Evolutionary conservation across 2,797 vertebrate genomes (phyloP), one percentile per base, ranked within the genome.

Genomic region (Triplophysa bombifrons): DNA sequence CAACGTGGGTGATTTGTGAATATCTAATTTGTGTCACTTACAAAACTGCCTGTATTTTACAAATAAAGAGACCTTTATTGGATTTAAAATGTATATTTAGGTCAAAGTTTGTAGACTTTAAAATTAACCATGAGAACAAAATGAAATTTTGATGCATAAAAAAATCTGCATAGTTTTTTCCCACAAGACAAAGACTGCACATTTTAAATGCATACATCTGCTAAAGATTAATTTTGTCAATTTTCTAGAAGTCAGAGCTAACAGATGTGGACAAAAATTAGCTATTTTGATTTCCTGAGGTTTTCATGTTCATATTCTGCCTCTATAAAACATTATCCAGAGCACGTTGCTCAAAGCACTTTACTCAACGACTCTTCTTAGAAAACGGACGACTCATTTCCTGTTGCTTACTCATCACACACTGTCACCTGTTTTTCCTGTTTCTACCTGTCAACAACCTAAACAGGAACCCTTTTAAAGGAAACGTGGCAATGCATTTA

Each of bases 351-450:
- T 48, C 13, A 19, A 69, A 41, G 11, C 17, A 69, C 14, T 70
- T 48, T 61, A 61, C 25, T 60, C 19, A 22, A 50, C 75, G 60
- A 77, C 75, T 50, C 46, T 68, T 60, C 19, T 20, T 70, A 61
- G 55, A 34, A 77, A 41, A 34, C 14, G 1, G 55, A 25, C 44
- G 3, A 76, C 69, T 61, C 66, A 69, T 9, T 77, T 77, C 27
- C 44, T 77, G 55, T 30, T 22, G 10, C 30, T 77, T 66, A 77
- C 55, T 77, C 65, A 76, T 58, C 53, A 76, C 51, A 77, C n/a
- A 50, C 44, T 8, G 60, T 56, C 6, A 13, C 19, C 66, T 56
- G 41, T 34, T 61, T 77, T 77, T 77, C 75, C 44, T 38, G 66
- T 77, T 77, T 70, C 27, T 70, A 70, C 66, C 55, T 77, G 55